phyloP scores from a whole-genome alignment of 2,797 vertebrate species.

The Apodemus agrarius region DNA sequence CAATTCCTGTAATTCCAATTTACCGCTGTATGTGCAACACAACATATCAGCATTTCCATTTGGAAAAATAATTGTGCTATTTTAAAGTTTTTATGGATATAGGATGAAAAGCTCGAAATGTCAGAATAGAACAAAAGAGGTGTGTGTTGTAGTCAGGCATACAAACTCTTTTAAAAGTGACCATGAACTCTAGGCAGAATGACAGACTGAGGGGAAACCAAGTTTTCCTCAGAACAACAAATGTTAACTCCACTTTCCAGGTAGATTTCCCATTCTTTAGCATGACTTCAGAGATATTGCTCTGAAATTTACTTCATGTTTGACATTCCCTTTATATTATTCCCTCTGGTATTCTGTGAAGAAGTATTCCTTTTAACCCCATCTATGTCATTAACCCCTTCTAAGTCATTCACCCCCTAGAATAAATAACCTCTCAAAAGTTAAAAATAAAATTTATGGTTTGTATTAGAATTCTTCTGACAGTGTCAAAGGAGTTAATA shows the following conservation, averaged over 20 bases:
- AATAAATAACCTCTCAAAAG: background rate
- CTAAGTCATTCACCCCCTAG: background rate
- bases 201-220: background rate
- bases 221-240: background rate
- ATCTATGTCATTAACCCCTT: background rate
- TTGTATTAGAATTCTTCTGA: background rate
- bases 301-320: background rate
- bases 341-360: background rate
- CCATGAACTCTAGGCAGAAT: background rate
- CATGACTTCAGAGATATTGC: background rate
- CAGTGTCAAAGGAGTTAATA: conserved; percentile 26
- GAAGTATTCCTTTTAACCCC: background rate
- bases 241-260: background rate
- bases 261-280: background rate
- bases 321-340: background rate
- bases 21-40: background rate
- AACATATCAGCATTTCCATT: no score
- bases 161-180: background rate
- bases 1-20: background rate
- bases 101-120: background rate
- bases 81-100: background rate
- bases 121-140: background rate
- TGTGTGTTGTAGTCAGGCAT: background rate
- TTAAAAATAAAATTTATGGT: background rate
- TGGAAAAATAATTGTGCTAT: background rate